These are phyloP conservation scores for Ephydatia muelleri DNA, from an alignment of 37 sponge, comb jelly and placozoan species.

Conservation along the genomic window DNA sequence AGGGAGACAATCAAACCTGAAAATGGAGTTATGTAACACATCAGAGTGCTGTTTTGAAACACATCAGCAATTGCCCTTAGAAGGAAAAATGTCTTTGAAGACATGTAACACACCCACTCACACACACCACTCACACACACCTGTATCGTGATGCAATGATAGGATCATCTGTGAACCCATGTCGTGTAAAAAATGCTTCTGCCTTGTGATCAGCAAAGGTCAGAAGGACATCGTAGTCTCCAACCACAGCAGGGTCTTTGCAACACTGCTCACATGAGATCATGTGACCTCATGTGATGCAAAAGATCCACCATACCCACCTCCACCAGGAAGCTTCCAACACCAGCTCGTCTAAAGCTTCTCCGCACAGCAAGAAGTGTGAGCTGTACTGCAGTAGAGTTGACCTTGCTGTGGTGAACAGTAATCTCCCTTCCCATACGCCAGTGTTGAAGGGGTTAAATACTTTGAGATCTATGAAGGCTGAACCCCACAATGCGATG, in stretches of 20 bases:
- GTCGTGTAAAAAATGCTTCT: constrained; percentile 63
- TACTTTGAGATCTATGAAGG: constrained; percentile 36
- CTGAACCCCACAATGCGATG: constrained; percentile 35
- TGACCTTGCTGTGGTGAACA: constrained; percentile 6
- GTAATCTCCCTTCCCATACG: not conserved
- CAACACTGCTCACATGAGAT: constrained; percentile 14
- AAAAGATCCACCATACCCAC: constrained; percentile 11
- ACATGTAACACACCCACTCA: not conserved
- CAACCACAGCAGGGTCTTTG: constrained; percentile 73
- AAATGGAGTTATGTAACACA: constrained; percentile 84
- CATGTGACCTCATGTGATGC: not conserved
- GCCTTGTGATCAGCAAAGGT: constrained; percentile 84
- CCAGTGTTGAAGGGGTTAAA: not conserved
- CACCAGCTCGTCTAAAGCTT: constrained; percentile 49
- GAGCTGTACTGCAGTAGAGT: constrained; percentile 51
- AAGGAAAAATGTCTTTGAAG: not conserved
- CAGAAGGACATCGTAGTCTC: constrained; percentile 67
- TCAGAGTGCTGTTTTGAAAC: constrained; percentile 88
- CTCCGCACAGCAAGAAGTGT: constrained; percentile 72
- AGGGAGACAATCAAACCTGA: constrained; percentile 36
- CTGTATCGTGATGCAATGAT: constrained; percentile 67
- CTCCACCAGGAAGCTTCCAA: constrained; percentile 75
- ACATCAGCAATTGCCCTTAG: constrained; percentile 59
- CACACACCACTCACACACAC: constrained; percentile 19
- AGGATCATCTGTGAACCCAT: constrained; percentile 80